Evolutionary conservation across 2,888 invertebrate genomes (phyloP).

Genomic region (Apamea epomidion): DNA sequence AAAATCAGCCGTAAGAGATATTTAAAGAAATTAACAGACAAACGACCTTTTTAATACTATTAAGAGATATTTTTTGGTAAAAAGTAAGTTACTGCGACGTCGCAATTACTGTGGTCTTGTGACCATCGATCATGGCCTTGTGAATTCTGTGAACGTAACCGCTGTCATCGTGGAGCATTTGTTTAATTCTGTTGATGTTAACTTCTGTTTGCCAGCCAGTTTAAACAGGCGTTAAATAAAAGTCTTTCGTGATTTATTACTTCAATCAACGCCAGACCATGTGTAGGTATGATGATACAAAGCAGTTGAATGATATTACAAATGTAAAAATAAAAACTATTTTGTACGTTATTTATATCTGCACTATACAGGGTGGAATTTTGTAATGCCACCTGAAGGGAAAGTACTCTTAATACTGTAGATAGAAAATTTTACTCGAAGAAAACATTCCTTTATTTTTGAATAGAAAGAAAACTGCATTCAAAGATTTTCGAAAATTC

Average conservation of each 20-base stretch:
- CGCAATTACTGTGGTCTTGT: not conserved
- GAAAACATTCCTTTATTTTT: too few species aligned
- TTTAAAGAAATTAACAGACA: too few species aligned
- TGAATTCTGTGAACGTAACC: not conserved
- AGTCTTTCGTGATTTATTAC: slow-evolving; percentile 39
- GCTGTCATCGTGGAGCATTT: slow-evolving; percentile 28
- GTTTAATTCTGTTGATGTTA: slow-evolving; percentile 33
- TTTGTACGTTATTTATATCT: not conserved
- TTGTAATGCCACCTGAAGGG: too few species aligned
- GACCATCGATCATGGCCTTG: slow-evolving; percentile 17
- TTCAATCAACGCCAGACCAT: slow-evolving; percentile 21
- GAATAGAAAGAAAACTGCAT: too few species aligned
- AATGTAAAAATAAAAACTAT: not conserved
- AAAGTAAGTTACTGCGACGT: too few species aligned
- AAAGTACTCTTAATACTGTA: too few species aligned
- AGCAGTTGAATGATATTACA: slow-evolving; percentile 7
- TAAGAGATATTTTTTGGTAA: not conserved
- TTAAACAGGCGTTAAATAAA: slow-evolving; percentile 35
- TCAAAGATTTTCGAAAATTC: too few species aligned
- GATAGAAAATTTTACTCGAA: too few species aligned
- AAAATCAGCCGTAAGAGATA: too few species aligned
- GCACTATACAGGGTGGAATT: too few species aligned
- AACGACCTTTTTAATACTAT: not conserved
- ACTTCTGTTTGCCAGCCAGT: slow-evolving; percentile 34
- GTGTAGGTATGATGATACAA: slow-evolving; percentile 2